Conservation (phyloP, 2,888 invertebrate species). For the Agrotis clavis region DNA sequence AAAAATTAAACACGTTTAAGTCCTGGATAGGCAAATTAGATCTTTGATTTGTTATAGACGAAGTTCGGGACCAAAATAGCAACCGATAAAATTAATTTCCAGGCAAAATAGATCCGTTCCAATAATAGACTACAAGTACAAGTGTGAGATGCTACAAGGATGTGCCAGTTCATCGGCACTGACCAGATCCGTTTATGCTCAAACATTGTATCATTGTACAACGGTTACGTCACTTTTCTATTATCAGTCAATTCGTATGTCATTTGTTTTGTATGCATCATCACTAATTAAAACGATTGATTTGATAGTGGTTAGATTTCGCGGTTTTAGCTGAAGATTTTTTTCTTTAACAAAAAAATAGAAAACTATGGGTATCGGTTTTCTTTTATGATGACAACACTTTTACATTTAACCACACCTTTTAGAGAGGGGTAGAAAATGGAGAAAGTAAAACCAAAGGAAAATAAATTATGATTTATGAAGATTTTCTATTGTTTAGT, state of each 20-base stretch:
- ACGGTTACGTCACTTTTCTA: slow-evolving; percentile 53
- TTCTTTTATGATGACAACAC: not conserved
- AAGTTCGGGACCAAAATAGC: too few relatives aligned
- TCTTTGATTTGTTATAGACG: too few relatives aligned
- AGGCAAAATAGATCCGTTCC: slow-evolving; percentile 8
- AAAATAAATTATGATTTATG: too few relatives aligned
- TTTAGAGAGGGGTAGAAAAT: too few relatives aligned
- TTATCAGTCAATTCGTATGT: slow-evolving; percentile 25
- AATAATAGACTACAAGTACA: slow-evolving; percentile 16
- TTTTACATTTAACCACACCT: too few relatives aligned
- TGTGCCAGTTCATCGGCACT: slow-evolving; percentile 46
- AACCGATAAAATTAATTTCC: too few relatives aligned
- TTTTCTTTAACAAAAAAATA: not conserved
- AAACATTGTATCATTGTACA: slow-evolving; percentile 50
- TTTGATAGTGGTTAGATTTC: not conserved
- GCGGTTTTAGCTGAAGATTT: not conserved
- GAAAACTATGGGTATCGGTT: not conserved
- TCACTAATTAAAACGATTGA: slow-evolving; percentile 55
- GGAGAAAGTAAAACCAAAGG: too few relatives aligned
- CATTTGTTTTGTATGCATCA: slow-evolving; percentile 52
- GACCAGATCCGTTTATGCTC: slow-evolving; percentile 52
- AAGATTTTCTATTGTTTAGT: too few relatives aligned
- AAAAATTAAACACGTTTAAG: too few relatives aligned
- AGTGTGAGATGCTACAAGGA: slow-evolving; percentile 49
- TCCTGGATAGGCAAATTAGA: too few relatives aligned